These are phyloP conservation scores for Eonycteris spelaea DNA, from an alignment of 2,113 vertebrate species.

Conservation along the genomic window DNA sequence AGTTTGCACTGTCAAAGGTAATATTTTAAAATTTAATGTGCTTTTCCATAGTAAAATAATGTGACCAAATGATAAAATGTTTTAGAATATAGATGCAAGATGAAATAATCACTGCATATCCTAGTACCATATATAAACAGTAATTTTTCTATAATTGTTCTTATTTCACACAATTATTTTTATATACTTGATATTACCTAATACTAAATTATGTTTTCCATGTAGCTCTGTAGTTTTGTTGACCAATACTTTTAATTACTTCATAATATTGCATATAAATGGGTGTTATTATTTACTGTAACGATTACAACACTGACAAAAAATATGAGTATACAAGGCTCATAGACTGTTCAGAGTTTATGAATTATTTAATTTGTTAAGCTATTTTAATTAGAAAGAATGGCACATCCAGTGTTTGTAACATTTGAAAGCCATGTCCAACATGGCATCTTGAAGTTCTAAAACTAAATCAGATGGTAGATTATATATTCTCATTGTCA, in stretches of 20 bases:
- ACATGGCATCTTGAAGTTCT: not conserved
- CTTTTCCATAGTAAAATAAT: not conserved
- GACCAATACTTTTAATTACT: not conserved
- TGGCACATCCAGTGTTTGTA: not conserved
- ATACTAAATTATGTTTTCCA: not conserved
- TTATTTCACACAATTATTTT: not conserved
- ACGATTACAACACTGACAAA: rapidly evolving
- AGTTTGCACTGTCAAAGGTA: not conserved
- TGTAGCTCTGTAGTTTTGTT: not conserved
- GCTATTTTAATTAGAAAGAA: not conserved
- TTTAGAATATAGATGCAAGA: not conserved
- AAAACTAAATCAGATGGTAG: not conserved
- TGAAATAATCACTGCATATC: not conserved
- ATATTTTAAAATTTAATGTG: not conserved
- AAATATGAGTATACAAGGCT: not conserved
- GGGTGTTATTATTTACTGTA: not conserved
- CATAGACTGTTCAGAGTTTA: not conserved
- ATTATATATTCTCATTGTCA: rapidly evolving
- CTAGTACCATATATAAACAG: not conserved
- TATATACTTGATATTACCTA: not conserved
- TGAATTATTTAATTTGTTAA: not conserved
- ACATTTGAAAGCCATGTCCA: not conserved
- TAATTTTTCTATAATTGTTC: not conserved
- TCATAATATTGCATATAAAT: not conserved
- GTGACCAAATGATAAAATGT: not conserved